Percentiles rank a stretch among this genome's conserved stretches.
phyloP scores from a whole-genome alignment of 2,888 invertebrate genomes.

The Caenorhabditis sulstoni region DNA sequence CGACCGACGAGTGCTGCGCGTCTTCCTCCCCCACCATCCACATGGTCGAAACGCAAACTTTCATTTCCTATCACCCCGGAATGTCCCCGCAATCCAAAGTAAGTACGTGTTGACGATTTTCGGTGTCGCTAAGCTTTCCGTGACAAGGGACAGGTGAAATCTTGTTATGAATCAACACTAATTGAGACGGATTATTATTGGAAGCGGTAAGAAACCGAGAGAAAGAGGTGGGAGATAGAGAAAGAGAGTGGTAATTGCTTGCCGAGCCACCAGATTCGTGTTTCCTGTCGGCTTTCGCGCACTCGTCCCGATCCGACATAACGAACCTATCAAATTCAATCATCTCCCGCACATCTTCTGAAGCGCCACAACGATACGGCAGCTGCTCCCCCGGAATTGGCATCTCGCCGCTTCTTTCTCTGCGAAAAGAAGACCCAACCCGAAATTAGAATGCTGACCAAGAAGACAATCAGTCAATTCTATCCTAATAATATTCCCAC shows the following conservation, averaged over 20 bases:
- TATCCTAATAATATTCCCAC: slow-evolving; percentile 45
- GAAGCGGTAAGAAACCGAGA: not conserved
- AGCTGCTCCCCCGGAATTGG: slow-evolving; percentile 45
- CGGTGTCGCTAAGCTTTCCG: slow-evolving; percentile 16
- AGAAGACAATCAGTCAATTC: slow-evolving; percentile 40
- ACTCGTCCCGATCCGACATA: slow-evolving; percentile 15
- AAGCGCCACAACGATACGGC: slow-evolving; percentile 31
- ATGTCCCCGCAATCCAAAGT: slow-evolving; percentile 42
- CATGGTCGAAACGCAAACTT: slow-evolving; percentile 45
- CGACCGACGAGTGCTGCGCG: not conserved
- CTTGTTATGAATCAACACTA: slow-evolving; percentile 16
- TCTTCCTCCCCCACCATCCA: slow-evolving; percentile 10
- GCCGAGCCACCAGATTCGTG: slow-evolving; percentile 14
- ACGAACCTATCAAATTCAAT: slow-evolving; percentile 61
- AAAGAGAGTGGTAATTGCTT: not conserved
- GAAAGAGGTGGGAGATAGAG: not conserved
- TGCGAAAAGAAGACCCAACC: not conserved
- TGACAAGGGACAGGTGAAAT: slow-evolving; percentile 9
- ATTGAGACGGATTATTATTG: slow-evolving; percentile 1
- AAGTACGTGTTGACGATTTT: slow-evolving; percentile 14
- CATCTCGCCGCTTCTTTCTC: not conserved
- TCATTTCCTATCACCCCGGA: slow-evolving; percentile 5
- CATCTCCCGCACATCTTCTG: slow-evolving; percentile 40
- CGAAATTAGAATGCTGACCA: slow-evolving; percentile 34
- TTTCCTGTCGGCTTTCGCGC: not conserved